phyloP scores from a whole-genome alignment of 1,140 invertebrate species.

The Diabrotica virgifera region DNA sequence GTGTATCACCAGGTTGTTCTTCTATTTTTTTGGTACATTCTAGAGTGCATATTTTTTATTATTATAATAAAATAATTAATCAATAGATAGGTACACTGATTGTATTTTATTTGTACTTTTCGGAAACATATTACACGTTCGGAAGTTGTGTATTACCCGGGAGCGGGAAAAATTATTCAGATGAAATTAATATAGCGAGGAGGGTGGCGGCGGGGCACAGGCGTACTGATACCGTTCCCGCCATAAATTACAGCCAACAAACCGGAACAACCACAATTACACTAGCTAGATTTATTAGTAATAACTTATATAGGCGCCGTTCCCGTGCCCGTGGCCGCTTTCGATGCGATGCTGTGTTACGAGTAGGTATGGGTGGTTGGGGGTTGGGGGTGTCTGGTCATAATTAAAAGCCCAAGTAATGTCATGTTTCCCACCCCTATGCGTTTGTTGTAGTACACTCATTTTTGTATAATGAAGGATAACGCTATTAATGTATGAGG shows the following conservation, averaged over 20 bases:
- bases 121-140: too few relatives aligned
- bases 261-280: constrained; percentile 38
- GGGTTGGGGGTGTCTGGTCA: neutral
- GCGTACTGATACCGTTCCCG: constrained; percentile 20
- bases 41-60: too few relatives aligned
- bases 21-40: too few relatives aligned
- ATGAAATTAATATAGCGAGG: neutral
- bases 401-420: neutral
- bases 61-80: too few relatives aligned
- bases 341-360: neutral
- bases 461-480: neutral
- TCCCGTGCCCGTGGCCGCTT: neutral
- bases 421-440: neutral
- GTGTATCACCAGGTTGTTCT: too few relatives aligned
- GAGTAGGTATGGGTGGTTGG: constrained; percentile 1
- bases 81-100: too few relatives aligned
- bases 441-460: neutral
- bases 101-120: too few relatives aligned
- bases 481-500: neutral
- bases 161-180: neutral
- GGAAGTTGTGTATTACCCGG: too few relatives aligned
- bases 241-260: constrained; percentile 35
- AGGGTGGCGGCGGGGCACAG: too few relatives aligned
- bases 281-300: constrained; percentile 39
- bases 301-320: constrained; percentile 33